Evolutionary conservation across 2,797 vertebrate species (phyloP).

Genomic region (Macroramphosus scolopax): DNA sequence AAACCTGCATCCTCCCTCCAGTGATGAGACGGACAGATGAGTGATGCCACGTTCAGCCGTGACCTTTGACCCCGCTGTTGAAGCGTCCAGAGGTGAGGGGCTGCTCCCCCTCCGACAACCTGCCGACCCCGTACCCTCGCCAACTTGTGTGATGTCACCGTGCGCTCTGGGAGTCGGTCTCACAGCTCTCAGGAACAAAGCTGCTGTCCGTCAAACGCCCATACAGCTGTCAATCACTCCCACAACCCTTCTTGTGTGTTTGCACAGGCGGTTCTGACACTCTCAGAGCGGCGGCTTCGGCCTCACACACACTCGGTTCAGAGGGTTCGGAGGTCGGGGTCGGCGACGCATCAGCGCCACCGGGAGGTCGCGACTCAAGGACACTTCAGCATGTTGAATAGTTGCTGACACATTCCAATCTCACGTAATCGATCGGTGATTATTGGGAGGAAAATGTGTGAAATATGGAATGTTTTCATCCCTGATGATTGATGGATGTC

Average conservation of each 20-base stretch:
- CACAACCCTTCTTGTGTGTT: conserved; percentile 9
- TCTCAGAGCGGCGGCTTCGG: not conserved
- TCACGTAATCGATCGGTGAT: not conserved
- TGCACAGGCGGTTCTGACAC: conserved; percentile 18
- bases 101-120: conserved; percentile 9
- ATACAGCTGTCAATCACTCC: conserved; percentile 74
- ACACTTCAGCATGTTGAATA: conserved; percentile 18
- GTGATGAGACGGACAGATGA: conserved; percentile 39
- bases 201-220: conserved; percentile 67
- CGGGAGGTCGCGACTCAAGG: conserved; percentile 16
- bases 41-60: conserved; percentile 59
- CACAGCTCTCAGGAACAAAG: conserved; percentile 55
- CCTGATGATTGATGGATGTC: no score
- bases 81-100: conserved; percentile 55
- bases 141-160: conserved; percentile 34
- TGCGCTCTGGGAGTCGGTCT: conserved; percentile 56
- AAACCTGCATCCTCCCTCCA: conserved; percentile 1
- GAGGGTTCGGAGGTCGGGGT: conserved; percentile 21
- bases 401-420: not conserved
- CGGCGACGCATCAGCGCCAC: not conserved
- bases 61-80: conserved; percentile 66
- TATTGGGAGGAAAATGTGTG: no score
- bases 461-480: no score
- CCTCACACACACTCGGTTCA: conserved; percentile 13
- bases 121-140: conserved; percentile 30